Percentiles rank a stretch among this genome's conserved stretches.
phyloP scores from a whole-genome alignment of 1,140 invertebrate species.

The Globodera ellingtonae region DNA sequence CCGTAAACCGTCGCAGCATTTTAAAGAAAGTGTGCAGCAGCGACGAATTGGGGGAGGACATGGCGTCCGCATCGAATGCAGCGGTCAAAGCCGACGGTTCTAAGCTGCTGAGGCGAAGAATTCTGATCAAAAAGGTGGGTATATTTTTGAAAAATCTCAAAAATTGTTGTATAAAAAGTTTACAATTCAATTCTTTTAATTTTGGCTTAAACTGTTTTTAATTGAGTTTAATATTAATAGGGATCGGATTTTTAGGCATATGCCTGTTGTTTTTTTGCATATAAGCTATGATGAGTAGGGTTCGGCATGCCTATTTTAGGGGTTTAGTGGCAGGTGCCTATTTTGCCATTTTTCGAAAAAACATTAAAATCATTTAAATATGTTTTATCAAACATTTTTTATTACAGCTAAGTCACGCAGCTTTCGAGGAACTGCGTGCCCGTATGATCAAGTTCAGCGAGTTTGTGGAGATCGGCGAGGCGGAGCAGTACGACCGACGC shows the following conservation, averaged over 20 bases:
- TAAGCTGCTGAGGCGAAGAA: background rate
- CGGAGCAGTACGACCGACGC: slow-evolving; percentile 22
- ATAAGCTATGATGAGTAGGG: background rate
- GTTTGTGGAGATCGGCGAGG: slow-evolving; percentile 26
- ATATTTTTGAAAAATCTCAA: no score
- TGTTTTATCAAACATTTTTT: background rate
- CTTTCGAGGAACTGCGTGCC: slow-evolving; percentile 13
- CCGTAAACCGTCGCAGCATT: slow-evolving; percentile 5
- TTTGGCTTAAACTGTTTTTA: background rate
- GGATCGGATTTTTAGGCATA: background rate
- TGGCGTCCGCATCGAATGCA: background rate
- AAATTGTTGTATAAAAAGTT: no score
- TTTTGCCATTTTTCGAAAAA: background rate
- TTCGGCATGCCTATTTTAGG: background rate
- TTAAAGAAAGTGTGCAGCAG: slow-evolving; percentile 8
- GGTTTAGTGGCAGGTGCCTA: no score
- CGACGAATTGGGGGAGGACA: slow-evolving; percentile 7
- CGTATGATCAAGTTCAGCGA: slow-evolving; percentile 32
- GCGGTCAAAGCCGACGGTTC: no score
- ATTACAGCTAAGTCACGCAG: slow-evolving; percentile 26
- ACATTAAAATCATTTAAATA: background rate
- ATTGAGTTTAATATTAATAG: background rate
- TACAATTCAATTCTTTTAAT: no score
- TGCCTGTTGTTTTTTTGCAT: background rate
- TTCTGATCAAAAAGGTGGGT: slow-evolving; percentile 24